Percentiles rank a stretch among this genome's conserved stretches.
Conservation (phyloP, 1,140 invertebrate genomes). For the Dendroctonus valens region DNA sequence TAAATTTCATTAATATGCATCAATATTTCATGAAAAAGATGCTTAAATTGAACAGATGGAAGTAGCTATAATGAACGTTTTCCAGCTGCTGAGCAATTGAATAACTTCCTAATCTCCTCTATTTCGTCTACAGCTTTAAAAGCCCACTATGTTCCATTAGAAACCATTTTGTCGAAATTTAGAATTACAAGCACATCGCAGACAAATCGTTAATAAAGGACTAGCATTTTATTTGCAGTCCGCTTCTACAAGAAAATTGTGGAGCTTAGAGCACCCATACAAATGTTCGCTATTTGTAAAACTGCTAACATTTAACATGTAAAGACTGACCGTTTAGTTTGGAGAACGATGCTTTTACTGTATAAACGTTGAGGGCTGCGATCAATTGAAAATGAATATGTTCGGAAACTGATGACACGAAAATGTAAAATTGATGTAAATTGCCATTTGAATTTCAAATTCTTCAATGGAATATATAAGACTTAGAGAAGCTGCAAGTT, state of each 20-base stretch:
- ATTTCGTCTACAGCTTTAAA: background rate
- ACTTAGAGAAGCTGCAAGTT: too few species aligned
- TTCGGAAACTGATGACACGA: background rate
- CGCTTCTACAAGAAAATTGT: conserved; percentile 11
- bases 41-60: background rate
- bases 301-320: background rate
- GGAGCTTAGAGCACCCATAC: conserved; percentile 6
- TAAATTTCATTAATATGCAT: too few species aligned
- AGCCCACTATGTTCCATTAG: conserved; percentile 4
- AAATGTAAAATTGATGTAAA: conserved; percentile 4
- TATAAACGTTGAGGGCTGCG: background rate
- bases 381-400: background rate
- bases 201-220: conserved; percentile 20
- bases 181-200: conserved; percentile 8
- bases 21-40: background rate
- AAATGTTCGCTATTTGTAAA: conserved; percentile 13
- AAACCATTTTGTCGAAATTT: conserved; percentile 1
- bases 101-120: too few species aligned
- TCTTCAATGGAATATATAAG: background rate
- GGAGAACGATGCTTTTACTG: background rate
- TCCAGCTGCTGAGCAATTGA: background rate
- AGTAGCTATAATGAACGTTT: background rate
- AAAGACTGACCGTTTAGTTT: conserved; percentile 10
- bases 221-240: conserved; percentile 3
- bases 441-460: conserved; percentile 7